Conservation (phyloP, 2,888 invertebrate species). For the Eupithecia inturbata region DNA sequence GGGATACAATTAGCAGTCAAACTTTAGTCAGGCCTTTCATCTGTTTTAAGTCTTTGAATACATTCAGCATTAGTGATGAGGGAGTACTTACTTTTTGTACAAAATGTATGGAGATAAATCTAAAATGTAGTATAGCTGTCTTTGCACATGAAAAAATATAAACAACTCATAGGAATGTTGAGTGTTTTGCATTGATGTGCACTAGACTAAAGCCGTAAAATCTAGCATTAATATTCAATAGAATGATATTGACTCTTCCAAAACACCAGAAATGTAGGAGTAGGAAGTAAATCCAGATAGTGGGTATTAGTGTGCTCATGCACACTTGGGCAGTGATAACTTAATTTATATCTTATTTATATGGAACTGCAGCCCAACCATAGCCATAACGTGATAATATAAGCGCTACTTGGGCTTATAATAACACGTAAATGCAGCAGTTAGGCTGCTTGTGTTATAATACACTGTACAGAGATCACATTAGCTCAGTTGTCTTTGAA, state of each 20-base stretch:
- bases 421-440: neutral
- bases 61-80: no score
- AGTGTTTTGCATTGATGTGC: conserved; percentile 16
- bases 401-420: neutral
- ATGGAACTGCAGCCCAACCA: conserved; percentile 20
- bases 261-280: neutral
- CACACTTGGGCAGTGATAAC: neutral
- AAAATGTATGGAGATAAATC: conserved; percentile 20
- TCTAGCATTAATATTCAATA: conserved; percentile 4
- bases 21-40: neutral
- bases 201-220: conserved; percentile 10
- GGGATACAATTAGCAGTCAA: neutral
- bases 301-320: neutral
- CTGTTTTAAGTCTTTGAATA: conserved; percentile 4
- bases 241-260: neutral
- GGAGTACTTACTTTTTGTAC: conserved; percentile 16
- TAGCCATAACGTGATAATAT: neutral
- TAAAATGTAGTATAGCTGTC: conserved; percentile 9
- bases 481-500: conserved; percentile 78
- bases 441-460: conserved; percentile 33
- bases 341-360: conserved; percentile 14
- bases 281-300: conserved; percentile 4
- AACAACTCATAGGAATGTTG: neutral
- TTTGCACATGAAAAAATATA: neutral
- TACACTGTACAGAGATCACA: conserved; percentile 48